Conservation (phyloP, 2,888 invertebrate species). For the Alitta virens region DNA sequence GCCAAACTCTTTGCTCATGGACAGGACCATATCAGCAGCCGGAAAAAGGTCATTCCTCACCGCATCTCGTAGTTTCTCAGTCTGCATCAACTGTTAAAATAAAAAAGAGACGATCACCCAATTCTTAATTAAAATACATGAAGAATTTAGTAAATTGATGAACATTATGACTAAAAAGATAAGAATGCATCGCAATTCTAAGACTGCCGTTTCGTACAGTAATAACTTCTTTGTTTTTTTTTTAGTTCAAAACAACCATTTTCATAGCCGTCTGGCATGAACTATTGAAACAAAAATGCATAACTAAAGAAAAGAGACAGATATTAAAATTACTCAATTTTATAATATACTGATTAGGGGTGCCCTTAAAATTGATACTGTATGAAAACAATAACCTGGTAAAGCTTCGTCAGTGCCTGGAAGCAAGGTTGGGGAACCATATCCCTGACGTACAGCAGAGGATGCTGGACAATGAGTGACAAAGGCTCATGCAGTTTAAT, state of each 20-base stretch:
- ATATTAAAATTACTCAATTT: neutral
- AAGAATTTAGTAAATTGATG: no score
- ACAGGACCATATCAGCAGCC: slow-evolving; percentile 51
- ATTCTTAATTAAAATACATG: no score
- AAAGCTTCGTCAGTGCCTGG: slow-evolving; percentile 47
- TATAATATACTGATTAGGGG: neutral
- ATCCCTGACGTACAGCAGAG: slow-evolving; percentile 53
- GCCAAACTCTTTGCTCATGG: slow-evolving; percentile 56
- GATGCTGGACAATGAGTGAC: slow-evolving; percentile 48
- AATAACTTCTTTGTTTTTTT: no score
- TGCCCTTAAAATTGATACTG: neutral
- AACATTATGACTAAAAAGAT: no score
- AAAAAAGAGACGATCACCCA: no score
- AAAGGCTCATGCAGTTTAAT: slow-evolving; percentile 54
- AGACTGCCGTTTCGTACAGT: no score
- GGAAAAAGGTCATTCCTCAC: slow-evolving; percentile 52
- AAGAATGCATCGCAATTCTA: no score
- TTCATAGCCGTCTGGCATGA: no score
- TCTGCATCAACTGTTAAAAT: slow-evolving; percentile 19
- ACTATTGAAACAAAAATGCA: no score
- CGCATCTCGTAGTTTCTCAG: slow-evolving; percentile 40
- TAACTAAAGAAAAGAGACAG: neutral
- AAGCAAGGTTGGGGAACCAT: slow-evolving; percentile 55
- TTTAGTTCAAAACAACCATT: no score
- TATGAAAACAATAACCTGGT: slow-evolving; percentile 41